Base-by-base conservation (phyloP, 2,888 invertebrate genomes). In the Sericinus montela region DNA sequence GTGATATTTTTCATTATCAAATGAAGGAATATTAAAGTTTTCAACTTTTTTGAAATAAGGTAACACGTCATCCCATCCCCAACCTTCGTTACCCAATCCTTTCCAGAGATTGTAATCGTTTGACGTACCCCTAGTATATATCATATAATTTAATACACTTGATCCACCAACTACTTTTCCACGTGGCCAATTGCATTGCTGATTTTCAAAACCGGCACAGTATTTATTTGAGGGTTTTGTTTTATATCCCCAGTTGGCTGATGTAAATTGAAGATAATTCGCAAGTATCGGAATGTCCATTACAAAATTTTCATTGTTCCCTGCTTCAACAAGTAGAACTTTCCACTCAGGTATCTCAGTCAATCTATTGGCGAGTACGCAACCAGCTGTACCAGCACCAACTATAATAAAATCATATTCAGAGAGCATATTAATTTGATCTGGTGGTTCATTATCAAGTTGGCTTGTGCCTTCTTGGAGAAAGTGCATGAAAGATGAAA, bases 81-180 rank as follows among this genome's bases (percentile, higher is more conserved):
- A 95, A 0, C 94, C 94, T 0, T 88, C 74, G 68, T 94, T 94
- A 0, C 94, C 95, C 63, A 92, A 69, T 0, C 81, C 82, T 10
- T 91, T 91, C 97, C 97, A 97, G 3, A 87, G 79, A 64, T 96
- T 93, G 69, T 94, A 97, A 66, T 97, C 96, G 3, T 86, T 76
- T 0, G 90, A 87, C 60, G 92, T 90, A 9, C 94, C 95, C 53
- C 94, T 81, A 0, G 93, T 94, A 63, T 94, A 95, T 62, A 94
- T 92, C 95, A 97, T 95, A 60, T 93, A 93, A 69, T 96, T 96
- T 8, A 96, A 81, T 0, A 94, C 92, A 54, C 94, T 94, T 7
- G 93, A 93, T 1, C 97, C 97, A 5, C 97, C 97, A 67, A 97
- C 90, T 0, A 94, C 94, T 73, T 94, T 95, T 2, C 96, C 96